Base-by-base conservation (phyloP, 1,140 invertebrate genomes). In the Berghia stephanieae region DNA sequence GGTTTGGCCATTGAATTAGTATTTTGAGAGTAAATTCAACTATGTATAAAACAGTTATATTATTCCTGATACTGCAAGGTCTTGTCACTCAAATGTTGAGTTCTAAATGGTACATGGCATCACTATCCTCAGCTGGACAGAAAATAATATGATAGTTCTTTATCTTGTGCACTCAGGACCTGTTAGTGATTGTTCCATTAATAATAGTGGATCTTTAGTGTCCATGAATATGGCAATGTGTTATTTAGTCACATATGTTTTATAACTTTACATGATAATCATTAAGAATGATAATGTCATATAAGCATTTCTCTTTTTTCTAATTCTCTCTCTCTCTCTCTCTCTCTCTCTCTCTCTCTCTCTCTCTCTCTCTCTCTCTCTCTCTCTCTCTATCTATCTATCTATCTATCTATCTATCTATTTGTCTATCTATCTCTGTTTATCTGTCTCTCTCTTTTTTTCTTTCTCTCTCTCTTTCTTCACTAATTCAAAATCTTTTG, bases 141-240 rank as follows among this genome's bases (percentile, higher is more conserved):
- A n/a, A 18, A 27, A 1, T 27, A 2, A 31, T 3, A 36, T 36
- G 40, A 68, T 68, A 36, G 55, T 27, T 57, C 74, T 79, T 38
- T 77, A 79, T 34, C 69, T 80, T 40, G 80, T 82, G 72, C 79
- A 82, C 24, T 42, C 43, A 5, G 72, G 79, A 55, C 81, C 71
- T 75, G 79, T 79, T 27, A 79, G 81, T 67, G 81, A 82, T n/a
- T n/a, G 74, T 63, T 82, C 31, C 79, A 82, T 68, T 75, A 75
- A 24, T 57, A 81, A n/a, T 2, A 21, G 34, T n/a, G 34, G n/a
- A n/a, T n/a, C n/a, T n/a, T n/a, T n/a, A n/a, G n/a, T n/a, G n/a
- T n/a, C n/a, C n/a, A n/a, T n/a, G n/a, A n/a, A n/a, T n/a, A n/a
- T n/a, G n/a, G n/a, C n/a, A n/a, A n/a, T n/a, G n/a, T n/a, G n/a